Base-by-base conservation (phyloP, 2,888 invertebrate genomes). In the Sinelater perroti region DNA sequence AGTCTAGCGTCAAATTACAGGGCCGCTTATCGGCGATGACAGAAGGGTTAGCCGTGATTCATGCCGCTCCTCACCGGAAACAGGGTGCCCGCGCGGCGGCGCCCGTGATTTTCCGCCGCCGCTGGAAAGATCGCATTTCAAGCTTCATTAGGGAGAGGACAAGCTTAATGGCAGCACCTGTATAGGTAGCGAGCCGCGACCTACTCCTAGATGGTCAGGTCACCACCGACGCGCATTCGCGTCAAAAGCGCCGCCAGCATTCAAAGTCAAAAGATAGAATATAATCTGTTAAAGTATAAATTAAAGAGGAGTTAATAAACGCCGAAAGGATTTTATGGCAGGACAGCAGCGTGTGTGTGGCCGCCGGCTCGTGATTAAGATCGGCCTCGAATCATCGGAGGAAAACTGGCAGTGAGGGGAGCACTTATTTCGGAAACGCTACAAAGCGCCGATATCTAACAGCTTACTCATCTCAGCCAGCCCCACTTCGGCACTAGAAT, bases 371-470 rank as follows among this genome's bases (percentile, higher is more conserved):
- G 66, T 67, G 65, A 68, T 68, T 67, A 64, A 68, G 65, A 67
- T 67, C 61, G 59, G 61, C 42, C 57, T 60, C 45, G 58, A 62
- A 60, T 63, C 61, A 55, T 54, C 51, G 52, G 61, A 66, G 57
- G 60, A 57, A 63, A 63, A 62, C 58, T 51, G 63, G 63, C 64
- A 54, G 59, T 64, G 62, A 64, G 63, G 45, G 54, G 65, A 61
- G 61, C 59, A 67, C 65, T 68, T 68, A 67, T 68, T 72, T 72
- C 67, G 66, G 67, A 69, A 70, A 70, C 67, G 64, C 61, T 67
- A 70, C n/a, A n/a, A 71, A 70, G 67, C 61, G 68, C 71, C 71
- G 70, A 72, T 72, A 70, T 70, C 71, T 69, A 72, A 72, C 71
- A 72, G 70, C 72, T 72, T 71, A 72, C 69, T 72, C 69, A 63